These are phyloP conservation scores for Phortica variegata DNA, from an alignment of 1,140 invertebrate genomes.

Conservation along the genomic window DNA sequence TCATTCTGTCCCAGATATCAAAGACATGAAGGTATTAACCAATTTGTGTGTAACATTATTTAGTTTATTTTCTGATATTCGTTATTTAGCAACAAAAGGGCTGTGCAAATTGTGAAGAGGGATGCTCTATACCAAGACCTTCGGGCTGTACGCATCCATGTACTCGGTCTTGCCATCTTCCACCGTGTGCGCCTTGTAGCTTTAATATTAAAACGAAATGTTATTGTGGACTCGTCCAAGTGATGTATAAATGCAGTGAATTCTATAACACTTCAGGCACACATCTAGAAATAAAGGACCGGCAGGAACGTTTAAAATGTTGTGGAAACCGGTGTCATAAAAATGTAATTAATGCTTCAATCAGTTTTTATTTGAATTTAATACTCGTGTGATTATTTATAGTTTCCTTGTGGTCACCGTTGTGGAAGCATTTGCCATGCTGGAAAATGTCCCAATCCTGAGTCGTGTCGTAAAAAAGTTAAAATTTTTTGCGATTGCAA, in stretches of 20 bases:
- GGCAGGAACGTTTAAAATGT: conserved; percentile 28
- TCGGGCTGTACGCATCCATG: conserved; percentile 79
- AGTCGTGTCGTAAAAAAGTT: conserved; percentile 77
- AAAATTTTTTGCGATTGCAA: conserved; percentile 75
- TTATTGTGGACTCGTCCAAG: conserved; percentile 74
- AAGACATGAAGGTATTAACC: conserved; percentile 55
- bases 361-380: background rate
- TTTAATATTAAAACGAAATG: conserved; percentile 73
- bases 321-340: conserved; percentile 79
- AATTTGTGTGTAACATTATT: background rate
- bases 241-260: conserved; percentile 73
- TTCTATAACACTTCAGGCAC: conserved; percentile 61
- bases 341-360: conserved; percentile 62
- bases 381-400: conserved; percentile 26
- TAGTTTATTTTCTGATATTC: conserved; percentile 9
- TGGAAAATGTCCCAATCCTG: conserved; percentile 68
- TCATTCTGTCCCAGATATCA: conserved; percentile 63
- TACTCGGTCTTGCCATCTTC: conserved; percentile 73
- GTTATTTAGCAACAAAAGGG: conserved; percentile 32
- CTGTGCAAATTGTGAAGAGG: conserved; percentile 73
- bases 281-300: conserved; percentile 56
- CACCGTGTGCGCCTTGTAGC: conserved; percentile 69
- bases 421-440: conserved; percentile 77
- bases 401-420: conserved; percentile 73
- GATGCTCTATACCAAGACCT: conserved; percentile 69